Evolutionary conservation across 1,140 invertebrate species (phyloP).

Genomic region (Homalodisca vitripennis): DNA sequence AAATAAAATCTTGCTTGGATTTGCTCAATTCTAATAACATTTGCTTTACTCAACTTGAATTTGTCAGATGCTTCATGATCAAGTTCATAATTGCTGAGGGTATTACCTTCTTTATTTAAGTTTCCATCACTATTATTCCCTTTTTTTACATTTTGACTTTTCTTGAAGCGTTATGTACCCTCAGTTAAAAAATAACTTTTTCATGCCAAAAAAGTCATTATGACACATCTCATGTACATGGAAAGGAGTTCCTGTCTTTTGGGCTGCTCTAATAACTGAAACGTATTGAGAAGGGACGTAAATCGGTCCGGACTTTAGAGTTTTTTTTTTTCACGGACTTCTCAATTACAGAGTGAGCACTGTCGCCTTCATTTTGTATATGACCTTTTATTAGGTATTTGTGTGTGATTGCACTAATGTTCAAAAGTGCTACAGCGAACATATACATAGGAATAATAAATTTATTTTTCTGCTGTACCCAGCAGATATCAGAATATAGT

Average conservation of each 20-base stretch:
- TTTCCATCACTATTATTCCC: too few species aligned
- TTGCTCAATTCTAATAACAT: too few species aligned
- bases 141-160: too few species aligned
- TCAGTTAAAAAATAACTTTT: too few species aligned
- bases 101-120: too few species aligned
- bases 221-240: conserved; percentile 22
- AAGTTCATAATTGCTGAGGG: too few species aligned
- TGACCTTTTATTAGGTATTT: conserved; percentile 34
- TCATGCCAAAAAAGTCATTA: too few species aligned
- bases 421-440: conserved; percentile 33
- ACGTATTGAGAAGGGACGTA: conserved; percentile 37
- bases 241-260: conserved; percentile 28
- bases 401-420: conserved; percentile 32
- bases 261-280: conserved; percentile 5
- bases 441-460: conserved; percentile 44
- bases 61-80: too few species aligned
- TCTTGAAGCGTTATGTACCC: too few species aligned
- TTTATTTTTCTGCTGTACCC: conserved; percentile 48
- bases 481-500: conserved; percentile 47
- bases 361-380: conserved; percentile 27
- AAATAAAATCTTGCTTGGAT: too few species aligned
- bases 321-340: conserved; percentile 41
- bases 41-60: too few species aligned
- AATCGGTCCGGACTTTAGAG: conserved; percentile 46
- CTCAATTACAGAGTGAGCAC: conserved; percentile 40